These are phyloP conservation scores for Rhadinocentrus ornatus DNA, from an alignment of 2,797 vertebrate species.

Conservation along the genomic window DNA sequence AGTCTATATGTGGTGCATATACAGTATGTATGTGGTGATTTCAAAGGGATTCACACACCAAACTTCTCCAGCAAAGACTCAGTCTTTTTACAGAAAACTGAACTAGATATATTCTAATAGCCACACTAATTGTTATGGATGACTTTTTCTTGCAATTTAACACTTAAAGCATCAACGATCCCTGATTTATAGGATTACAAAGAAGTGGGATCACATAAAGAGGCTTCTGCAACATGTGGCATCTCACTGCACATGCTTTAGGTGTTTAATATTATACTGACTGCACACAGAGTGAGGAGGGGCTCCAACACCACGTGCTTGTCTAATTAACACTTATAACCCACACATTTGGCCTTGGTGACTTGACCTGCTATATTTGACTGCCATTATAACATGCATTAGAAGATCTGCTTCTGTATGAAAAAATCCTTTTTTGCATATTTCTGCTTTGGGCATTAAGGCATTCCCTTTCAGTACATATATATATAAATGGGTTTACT, in stretches of 20 bases:
- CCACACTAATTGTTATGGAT: too few species aligned
- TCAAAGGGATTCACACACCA: background rate
- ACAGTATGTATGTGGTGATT: background rate
- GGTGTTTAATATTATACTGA: slow-evolving; percentile 28
- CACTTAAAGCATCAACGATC: background rate
- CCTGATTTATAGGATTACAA: background rate
- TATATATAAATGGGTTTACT: background rate
- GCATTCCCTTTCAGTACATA: background rate
- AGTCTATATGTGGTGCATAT: background rate
- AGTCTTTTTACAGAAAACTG: background rate
- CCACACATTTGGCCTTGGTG: slow-evolving; percentile 19
- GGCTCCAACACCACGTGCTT: slow-evolving; percentile 18
- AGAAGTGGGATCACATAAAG: background rate
- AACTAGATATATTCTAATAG: background rate
- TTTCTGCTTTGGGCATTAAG: background rate
- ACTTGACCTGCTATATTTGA: slow-evolving; percentile 37
- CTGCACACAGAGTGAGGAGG: slow-evolving; percentile 15
- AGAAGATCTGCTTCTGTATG: slow-evolving; percentile 10
- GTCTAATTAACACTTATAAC: slow-evolving; percentile 55
- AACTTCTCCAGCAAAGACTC: background rate
- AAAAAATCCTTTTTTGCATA: background rate
- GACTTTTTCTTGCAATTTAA: slow-evolving; percentile 5
- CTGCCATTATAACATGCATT: slow-evolving; percentile 5
- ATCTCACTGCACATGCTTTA: slow-evolving; percentile 21
- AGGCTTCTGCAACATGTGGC: background rate